A percentile compares a stretch with the other conserved stretches of the same genome.
Conservation (phyloP, 1,140 invertebrate genomes). For the Marisa cornuarietis region DNA sequence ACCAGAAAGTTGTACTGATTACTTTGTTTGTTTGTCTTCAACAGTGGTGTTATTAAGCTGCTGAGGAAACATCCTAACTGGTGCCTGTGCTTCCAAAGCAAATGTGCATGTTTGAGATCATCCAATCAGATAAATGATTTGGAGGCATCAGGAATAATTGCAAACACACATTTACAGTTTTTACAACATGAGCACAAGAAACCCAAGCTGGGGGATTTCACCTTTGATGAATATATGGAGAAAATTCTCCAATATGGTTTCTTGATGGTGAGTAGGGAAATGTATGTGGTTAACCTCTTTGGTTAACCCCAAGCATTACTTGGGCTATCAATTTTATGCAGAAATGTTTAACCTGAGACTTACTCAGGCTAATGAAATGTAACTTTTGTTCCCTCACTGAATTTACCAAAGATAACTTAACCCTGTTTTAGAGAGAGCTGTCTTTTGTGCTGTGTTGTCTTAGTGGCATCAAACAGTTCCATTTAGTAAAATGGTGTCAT, state of each 20-base stretch:
- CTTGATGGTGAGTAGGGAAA: constrained; percentile 60
- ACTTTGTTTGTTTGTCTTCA: background rate
- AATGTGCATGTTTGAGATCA: background rate
- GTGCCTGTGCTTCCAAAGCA: constrained; percentile 26
- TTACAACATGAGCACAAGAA: constrained; percentile 61
- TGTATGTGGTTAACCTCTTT: background rate
- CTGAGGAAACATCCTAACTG: constrained; percentile 45
- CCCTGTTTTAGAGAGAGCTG: too few species aligned
- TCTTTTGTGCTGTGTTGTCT: too few species aligned
- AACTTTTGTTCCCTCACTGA: too few species aligned
- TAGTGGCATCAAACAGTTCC: too few species aligned
- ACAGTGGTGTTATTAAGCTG: constrained; percentile 48
- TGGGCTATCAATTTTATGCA: too few species aligned
- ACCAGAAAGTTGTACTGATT: too few species aligned
- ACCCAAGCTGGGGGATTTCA: constrained; percentile 64
- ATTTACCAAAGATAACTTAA: too few species aligned
- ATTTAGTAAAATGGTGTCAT: too few species aligned
- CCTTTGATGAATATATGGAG: constrained; percentile 66
- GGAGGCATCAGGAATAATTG: background rate
- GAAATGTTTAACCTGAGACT: too few species aligned
- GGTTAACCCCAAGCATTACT: too few species aligned
- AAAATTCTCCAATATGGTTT: constrained; percentile 68
- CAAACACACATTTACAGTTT: constrained; percentile 28
- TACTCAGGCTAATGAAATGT: too few species aligned
- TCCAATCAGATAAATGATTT: constrained; percentile 21